Base-by-base conservation (phyloP, 1,140 invertebrate species). In the Drosophila fuyamai region DNA sequence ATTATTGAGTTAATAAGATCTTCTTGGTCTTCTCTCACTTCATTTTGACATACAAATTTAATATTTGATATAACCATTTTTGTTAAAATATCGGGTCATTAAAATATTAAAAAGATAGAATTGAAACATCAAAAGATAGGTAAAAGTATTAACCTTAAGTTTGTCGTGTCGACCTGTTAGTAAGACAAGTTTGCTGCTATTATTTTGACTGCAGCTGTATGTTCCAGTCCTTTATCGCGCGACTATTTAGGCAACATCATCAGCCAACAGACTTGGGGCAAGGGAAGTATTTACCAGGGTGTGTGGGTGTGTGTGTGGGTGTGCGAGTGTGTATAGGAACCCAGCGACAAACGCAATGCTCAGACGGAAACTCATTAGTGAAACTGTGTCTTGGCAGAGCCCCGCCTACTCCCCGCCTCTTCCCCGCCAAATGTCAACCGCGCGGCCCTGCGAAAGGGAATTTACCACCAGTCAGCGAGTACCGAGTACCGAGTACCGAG, bases 321-420 rank as follows among this genome's bases (percentile, higher is more conserved):
- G 8, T 12, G 27, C 9, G 10, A 32, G n/a, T 40, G 16, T 40
- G 46, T 44, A 59, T 41, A 35, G 67, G 35, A 59, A 14, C 8
- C 46, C 63, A 41, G n/a, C 54, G 36, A 18, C 62, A 76, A 23
- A 57, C 59, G 46, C 59, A 18, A 4, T 50, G 48, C 44, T 51
- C 67, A 76, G 83, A 88, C 83, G 83, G 83, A 88, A 88, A 88
- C 83, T 88, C 83, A 88, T 88, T 88, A 88, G 83, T 68, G 79
- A 83, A 81, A 83, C 81, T 80, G 81, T 81, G 76, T 84, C 81
- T 84, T 84, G 81, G 67, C 68, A 59, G 79, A 8, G 6, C 12
- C 18, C 13, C 9, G 23, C 63, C 5, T 5, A n/a, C n/a, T n/a
- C n/a, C 38, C 2, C n/a, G n/a, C n/a, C n/a, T 12, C 12, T 23